Base-by-base conservation (phyloP, 2,888 invertebrate genomes). In the Protodeltote pygarga region DNA sequence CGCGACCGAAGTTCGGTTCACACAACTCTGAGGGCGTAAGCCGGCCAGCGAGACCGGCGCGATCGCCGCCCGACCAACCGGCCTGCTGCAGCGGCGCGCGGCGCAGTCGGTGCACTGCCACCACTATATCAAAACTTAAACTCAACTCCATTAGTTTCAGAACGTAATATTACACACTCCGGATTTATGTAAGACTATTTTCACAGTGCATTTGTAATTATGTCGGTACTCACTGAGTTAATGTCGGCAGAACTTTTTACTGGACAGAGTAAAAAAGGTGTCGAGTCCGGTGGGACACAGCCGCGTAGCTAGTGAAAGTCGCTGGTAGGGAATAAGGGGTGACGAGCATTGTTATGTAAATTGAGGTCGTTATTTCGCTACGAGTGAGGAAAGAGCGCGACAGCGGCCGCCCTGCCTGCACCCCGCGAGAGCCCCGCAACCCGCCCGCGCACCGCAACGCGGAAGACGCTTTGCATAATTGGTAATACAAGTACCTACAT, bases 321-420 rank as follows among this genome's bases (percentile, higher is more conserved):
- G 78, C 85, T 83, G 83, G 87, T 84, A 77, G 88, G 84, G 87
- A 84, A 85, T 85, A 86, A 88, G 89, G 89, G 90, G 90, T 89
- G 89, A 88, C 87, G 85, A 90, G 89, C 87, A 91, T 90, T 92
- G 91, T 91, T 92, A 92, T 92, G 91, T 85, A 91, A 91, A 92
- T 91, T 89, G 89, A 88, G 89, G 91, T 91, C 90, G 90, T 92
- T 90, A 92, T 92, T 90, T 89, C 87, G 87, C 87, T 86, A 87
- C 88, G 89, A 88, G 88, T 87, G 88, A 89, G 88, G 89, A 90
- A 90, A 89, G 88, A 87, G 88, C 85, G 84, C 89, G 89, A 85
- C 85, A 82, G 83, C 84, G 80, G 77, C 78, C 79, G 81, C 84
- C 80, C 82, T 61, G 61, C 61, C 60, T 65, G 64, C 69, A 58